Conservation (phyloP, 2,113 vertebrate species). For the Poecilia latipinna region DNA sequence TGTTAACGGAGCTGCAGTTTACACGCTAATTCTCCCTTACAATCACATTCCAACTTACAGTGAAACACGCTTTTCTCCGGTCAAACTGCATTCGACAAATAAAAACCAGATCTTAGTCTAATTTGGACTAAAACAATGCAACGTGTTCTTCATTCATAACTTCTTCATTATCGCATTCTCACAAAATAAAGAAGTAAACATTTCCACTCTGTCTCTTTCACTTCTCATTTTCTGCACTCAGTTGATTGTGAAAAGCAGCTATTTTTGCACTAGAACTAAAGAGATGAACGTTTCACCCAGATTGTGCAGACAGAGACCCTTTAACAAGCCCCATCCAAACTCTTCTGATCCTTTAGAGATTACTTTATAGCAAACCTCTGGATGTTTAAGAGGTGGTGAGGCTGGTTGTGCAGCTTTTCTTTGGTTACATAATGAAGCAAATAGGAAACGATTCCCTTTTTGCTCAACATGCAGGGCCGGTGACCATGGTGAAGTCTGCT, state of each 20-base stretch:
- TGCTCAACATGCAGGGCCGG: conserved; percentile 38
- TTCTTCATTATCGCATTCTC: conserved; percentile 40
- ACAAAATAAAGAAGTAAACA: conserved; percentile 34
- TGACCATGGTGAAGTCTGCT: conserved; percentile 69
- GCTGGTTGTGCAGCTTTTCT: conserved; percentile 34
- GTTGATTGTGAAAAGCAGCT: conserved; percentile 25
- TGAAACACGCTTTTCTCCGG: not conserved
- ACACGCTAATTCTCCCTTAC: not conserved
- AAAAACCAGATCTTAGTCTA: too few relatives aligned
- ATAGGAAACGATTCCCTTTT: conserved; percentile 61
- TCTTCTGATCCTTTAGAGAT: conserved; percentile 20
- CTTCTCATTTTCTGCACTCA: conserved; percentile 42
- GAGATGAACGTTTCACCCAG: conserved; percentile 7
- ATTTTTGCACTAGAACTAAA: conserved; percentile 1
- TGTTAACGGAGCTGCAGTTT: not conserved
- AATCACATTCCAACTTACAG: not conserved
- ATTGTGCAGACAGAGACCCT: conserved; percentile 24
- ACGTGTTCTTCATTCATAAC: conserved; percentile 33
- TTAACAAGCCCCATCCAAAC: conserved; percentile 29
- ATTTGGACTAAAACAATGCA: not conserved
- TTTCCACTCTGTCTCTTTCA: conserved; percentile 15
- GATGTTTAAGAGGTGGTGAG: conserved; percentile 23
- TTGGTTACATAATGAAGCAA: conserved; percentile 64
- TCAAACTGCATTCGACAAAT: too few relatives aligned
- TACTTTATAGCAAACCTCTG: conserved; percentile 38